Percentiles rank a stretch among this genome's conserved stretches.
These are phyloP conservation scores for Habropoda laboriosa DNA, from an alignment of 1,140 invertebrate genomes.

Conservation along the genomic window DNA sequence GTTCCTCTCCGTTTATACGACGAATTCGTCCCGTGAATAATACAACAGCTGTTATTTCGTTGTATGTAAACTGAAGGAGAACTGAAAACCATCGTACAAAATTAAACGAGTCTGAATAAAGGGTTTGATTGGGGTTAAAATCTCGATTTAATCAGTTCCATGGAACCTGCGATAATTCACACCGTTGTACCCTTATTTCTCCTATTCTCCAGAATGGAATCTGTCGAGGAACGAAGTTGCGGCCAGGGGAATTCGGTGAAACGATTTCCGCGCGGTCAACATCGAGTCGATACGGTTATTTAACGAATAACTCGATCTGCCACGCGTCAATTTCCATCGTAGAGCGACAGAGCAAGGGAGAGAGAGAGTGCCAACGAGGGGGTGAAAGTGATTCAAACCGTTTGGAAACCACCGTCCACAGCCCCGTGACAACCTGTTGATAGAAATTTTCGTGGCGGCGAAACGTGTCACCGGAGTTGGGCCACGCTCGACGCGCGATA, in stretches of 20 bases:
- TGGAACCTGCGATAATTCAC: too few species aligned
- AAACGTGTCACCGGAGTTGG: slow-evolving; percentile 26
- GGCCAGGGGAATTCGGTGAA: slow-evolving; percentile 1
- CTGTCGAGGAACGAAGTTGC: neutral
- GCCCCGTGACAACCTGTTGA: slow-evolving; percentile 74
- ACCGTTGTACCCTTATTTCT: neutral
- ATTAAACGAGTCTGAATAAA: too few species aligned
- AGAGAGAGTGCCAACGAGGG: neutral
- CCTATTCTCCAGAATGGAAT: neutral
- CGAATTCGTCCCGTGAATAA: neutral
- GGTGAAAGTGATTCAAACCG: slow-evolving; percentile 49
- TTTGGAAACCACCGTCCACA: slow-evolving; percentile 44
- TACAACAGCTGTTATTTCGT: too few species aligned
- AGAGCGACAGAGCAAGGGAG: neutral
- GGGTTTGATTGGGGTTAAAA: too few species aligned
- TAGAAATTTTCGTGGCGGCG: slow-evolving; percentile 68
- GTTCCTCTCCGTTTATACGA: too few species aligned
- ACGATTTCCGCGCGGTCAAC: slow-evolving; percentile 21
- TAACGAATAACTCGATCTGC: slow-evolving; percentile 40
- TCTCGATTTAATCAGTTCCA: too few species aligned
- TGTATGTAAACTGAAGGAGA: too few species aligned
- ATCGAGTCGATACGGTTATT: slow-evolving; percentile 42
- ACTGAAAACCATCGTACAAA: too few species aligned
- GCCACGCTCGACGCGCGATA: slow-evolving; percentile 42
- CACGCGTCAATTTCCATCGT: slow-evolving; percentile 41